Evolutionary conservation across 1,140 invertebrate genomes (phyloP), one percentile per base, ranked within the genome.

Genomic region (Belonocnema kinseyi): DNA sequence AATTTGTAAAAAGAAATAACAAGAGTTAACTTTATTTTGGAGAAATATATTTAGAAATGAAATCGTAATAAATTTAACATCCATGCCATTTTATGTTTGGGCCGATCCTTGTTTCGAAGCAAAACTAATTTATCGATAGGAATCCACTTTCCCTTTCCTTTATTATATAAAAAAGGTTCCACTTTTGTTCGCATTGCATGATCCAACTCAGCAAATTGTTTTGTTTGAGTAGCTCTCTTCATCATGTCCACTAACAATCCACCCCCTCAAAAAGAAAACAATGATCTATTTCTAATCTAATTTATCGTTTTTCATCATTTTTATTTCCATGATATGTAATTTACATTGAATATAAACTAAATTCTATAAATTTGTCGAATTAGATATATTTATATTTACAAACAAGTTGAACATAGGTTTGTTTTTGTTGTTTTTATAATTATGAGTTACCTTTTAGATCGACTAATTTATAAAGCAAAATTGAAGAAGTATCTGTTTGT

Each of bases 231-330:
- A 0, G 97, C 97, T 83, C 97, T 93, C 91, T 99, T 99, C 95
- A 98, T 98, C 91, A 99, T 93, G 83, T 98, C 96, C 5, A 99
- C 96, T 3, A 99, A 91, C 70, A 98, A 92, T 66, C 98, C 98
- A 70, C 97, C 96, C 79, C 98, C 97, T 96, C 66, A 16, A 51
- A 77, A 81, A 33, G 2, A 33, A 80, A 40, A 16, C 40, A 16
- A 51, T n/a, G 52, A 16, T 17, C 40, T 10, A 46, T 46, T 46
- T 26, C 46, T 46, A 40, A 14, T 19, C 19, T 70, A 33, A 19
- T 70, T 33, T 21, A 5, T 4, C 11, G 50, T 50, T 10, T 66
- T 14, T 11, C 8, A 52, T 53, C 12, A 73, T 33, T 19, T 52
- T 5, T 14, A 73, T 10, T 46, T 46, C 26, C 40, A 50, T 72